A percentile compares a stretch with the other conserved stretches of the same genome.
Conservation (phyloP, 2,797 vertebrate genomes). For the Scomberomorus guttatus region DNA sequence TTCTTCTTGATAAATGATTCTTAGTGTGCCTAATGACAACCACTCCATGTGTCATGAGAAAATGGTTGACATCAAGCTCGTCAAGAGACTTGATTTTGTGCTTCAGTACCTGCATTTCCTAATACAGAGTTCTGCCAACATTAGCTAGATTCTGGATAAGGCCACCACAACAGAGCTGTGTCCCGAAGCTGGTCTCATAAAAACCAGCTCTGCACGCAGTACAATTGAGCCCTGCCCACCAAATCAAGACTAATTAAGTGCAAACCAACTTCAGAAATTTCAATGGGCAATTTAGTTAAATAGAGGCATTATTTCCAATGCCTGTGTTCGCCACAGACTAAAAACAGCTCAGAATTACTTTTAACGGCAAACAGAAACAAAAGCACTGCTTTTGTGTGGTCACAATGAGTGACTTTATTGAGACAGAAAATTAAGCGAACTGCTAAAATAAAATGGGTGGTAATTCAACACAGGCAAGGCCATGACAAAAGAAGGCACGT, state of each 20-base stretch:
- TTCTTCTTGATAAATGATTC: constrained; percentile 22
- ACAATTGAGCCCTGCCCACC: constrained; percentile 57
- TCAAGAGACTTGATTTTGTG: constrained; percentile 38
- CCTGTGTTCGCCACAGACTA: constrained; percentile 50
- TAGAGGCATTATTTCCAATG: constrained; percentile 73
- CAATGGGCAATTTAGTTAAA: constrained; percentile 70
- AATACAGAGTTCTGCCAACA: constrained; percentile 1
- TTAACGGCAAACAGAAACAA: constrained; percentile 68
- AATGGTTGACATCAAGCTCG: constrained; percentile 35
- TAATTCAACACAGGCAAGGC: constrained; percentile 62
- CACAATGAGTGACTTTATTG: constrained; percentile 73
- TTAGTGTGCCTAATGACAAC: constrained; percentile 18
- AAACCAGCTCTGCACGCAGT: constrained; percentile 55
- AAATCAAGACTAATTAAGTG: constrained; percentile 73
- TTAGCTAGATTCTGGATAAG: constrained; percentile 24
- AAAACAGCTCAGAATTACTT: constrained; percentile 70
- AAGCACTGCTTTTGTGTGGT: constrained; percentile 74
- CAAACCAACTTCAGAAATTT: constrained; percentile 66
- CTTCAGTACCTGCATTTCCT: constrained; percentile 47
- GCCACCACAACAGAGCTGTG: constrained; percentile 43
- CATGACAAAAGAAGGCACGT: constrained; percentile 53
- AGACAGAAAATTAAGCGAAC: constrained; percentile 75
- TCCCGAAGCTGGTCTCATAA: constrained; percentile 52
- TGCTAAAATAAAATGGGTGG: constrained; percentile 71
- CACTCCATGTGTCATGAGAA: constrained; percentile 20